Base-by-base conservation (phyloP, 2,113 vertebrate genomes). In the Excalfactoria chinensis region DNA sequence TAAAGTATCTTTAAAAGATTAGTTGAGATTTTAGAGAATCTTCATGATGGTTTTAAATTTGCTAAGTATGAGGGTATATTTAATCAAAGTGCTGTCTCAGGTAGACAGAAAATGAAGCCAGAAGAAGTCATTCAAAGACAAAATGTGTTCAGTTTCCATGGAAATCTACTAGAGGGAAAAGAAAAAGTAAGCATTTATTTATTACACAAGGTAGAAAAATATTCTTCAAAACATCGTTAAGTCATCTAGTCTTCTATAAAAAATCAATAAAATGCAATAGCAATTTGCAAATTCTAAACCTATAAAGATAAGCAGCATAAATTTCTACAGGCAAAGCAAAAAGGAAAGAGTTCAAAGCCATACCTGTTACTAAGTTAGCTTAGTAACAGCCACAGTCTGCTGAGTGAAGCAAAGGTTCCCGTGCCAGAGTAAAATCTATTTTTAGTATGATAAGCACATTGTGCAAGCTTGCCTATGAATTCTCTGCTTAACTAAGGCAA, bases 101-200 rank as follows among this genome's bases (percentile, higher is more conserved):
- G 62, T 77, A 95, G 43, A 44, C 14, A 58, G 88, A 40, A 72
- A 81, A 67, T 43, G 53, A 22, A 86, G 44, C 21, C 70, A 84
- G 22, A 7, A 94, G 51, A n/a, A 80, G 18, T 64, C 23, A 40
- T n/a, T 32, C 59, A 51, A 76, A 40, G n/a, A 74, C 11, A 35
- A 10, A 35, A n/a, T 34, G 6, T 66, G n/a, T 74, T 88, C 81
- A 11, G 37, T 96, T 92, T 89, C 93, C 88, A 91, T 91, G 91
- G 92, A 95, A 90, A 95, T 95, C 76, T 80, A 55, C 66, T 90
- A 53, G 62, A 84, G 75, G 68, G 55, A 64, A 91, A 73, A 70
- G 23, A 15, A 59, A 92, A 85, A n/a, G 53, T 49, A 80, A 90
- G 48, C 18, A 17, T 11, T 91, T 83, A 18, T 37, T 79, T 34